Evolutionary conservation across 2,888 invertebrate genomes (phyloP), one percentile per base, ranked within the genome.

Genomic region (Coenonympha glycerion): DNA sequence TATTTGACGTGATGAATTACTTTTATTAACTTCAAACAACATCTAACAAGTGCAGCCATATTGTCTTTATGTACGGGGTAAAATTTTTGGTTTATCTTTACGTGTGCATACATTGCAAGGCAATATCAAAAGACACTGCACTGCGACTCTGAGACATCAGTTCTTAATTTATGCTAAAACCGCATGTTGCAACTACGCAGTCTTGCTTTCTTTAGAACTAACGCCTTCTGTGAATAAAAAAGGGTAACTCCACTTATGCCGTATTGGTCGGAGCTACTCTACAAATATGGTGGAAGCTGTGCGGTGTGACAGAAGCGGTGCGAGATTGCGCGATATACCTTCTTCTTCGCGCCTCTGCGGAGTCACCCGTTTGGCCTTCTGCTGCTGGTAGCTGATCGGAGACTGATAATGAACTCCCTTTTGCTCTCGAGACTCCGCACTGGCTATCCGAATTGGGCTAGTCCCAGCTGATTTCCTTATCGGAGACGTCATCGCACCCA

Each of bases 241-340:
- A n/a, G n/a, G n/a, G n/a, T n/a, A n/a, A n/a, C 31, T 33, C 31
- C 31, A 33, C 15, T 33, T 33, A 16, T 22, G 37, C 26, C 45
- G 18, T 42, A 31, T 55, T 37, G 16, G 34, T 40, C 48, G 58
- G 52, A 61, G 50, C 69, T 76, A 76, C 64, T 77, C 79, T 71
- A 77, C 79, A 61, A 65, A 64, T 53, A 76, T 72, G 61, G 72
- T 71, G 55, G 67, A 69, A 69, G 78, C 75, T 58, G 74, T 76
- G 80, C 68, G 72, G 69, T 70, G 76, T 55, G 65, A 64, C 55
- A 65, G 59, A 59, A 68, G 69, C 59, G 68, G 66, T 65, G 68
- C 63, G 58, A 64, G 59, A 58, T 52, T 64, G 58, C 65, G 63
- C 60, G 62, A 56, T 55, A 63, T 66, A 64, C 67, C 68, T 68